Evolutionary conservation across 2,113 vertebrate genomes (phyloP), one percentile per base, ranked within the genome.

Genomic region (Martes martes): DNA sequence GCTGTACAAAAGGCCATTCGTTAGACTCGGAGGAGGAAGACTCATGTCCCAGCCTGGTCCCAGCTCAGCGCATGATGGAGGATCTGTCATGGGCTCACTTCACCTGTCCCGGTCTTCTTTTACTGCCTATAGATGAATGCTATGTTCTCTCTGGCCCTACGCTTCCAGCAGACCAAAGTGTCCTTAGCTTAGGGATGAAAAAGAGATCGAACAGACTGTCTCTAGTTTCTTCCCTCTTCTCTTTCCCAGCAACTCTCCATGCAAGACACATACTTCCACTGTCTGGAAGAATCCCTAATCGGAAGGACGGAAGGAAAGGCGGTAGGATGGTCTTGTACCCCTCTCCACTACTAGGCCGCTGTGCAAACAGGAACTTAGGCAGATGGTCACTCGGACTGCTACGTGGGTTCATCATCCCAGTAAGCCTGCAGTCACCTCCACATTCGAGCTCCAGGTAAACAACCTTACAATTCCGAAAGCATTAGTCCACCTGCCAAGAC

Each of bases 361-460:
- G 39, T 79, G 94, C 94, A 97, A 69, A 42, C 4, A 97, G 95
- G 55, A 98, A 97, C 90, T 89, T 2, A 19, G 95, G 97, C 96
- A 97, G 98, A 98, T 97, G 97, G 97, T 83, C 93, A 65, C 88
- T 91, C 91, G 91, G 97, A 90, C 91, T 96, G 82, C 89, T 92
- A 94, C 95, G 95, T 33, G 65, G 55, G 71, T 96, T 97, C 96
- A 79, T 94, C 93, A 95, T 97, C 96, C 97, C 95, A 95, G 74
- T 80, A 92, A 97, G 82, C 86, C 88, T 98, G 97, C 96, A 91
- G 96, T 96, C 63, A 98, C 98, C 98, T 96, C 95, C 93, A 94
- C 84, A 95, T 94, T 78, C 79, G 87, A 97, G 96, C 89, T 97
- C 92, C 98, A 98, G 97, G 96, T 93, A 98, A 98, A 97, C 88